Percentiles rank a stretch among this genome's conserved stretches.
Conservation (phyloP, 2,113 vertebrate genomes). For the Salvator merianae region DNA sequence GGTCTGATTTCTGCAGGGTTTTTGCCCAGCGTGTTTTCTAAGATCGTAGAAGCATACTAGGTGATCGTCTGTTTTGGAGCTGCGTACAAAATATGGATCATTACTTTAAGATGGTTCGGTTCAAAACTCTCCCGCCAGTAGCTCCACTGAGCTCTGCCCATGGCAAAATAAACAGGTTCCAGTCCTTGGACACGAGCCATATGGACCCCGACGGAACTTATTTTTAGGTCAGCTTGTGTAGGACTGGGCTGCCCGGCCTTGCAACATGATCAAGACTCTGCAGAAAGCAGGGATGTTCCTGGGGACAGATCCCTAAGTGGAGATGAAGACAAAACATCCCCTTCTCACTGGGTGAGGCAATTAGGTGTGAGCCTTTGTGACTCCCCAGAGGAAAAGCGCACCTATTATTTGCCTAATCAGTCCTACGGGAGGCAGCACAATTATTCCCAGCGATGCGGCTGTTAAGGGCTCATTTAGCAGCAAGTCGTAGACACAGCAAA, state of each 20-base stretch:
- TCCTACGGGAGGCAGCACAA: neutral
- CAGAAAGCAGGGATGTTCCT: neutral
- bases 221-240: neutral
- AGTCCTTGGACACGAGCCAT: too few species aligned
- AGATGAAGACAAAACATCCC: neutral
- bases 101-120: too few species aligned
- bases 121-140: too few species aligned
- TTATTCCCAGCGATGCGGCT: neutral
- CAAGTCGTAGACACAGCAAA: neutral
- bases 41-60: too few species aligned
- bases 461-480: slow-evolving; percentile 11
- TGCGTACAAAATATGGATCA: too few species aligned
- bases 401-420: slow-evolving; percentile 13
- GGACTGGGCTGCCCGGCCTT: neutral
- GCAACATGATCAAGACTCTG: neutral
- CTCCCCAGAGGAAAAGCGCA: slow-evolving; percentile 4
- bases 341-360: neutral
- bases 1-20: too few species aligned
- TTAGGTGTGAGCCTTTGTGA: neutral
- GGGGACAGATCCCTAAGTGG: too few species aligned
- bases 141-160: too few species aligned
- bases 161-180: neutral
- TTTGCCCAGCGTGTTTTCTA: too few species aligned
- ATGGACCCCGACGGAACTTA: too few species aligned
- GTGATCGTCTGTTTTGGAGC: too few species aligned